A percentile compares a stretch with the other conserved stretches of the same genome.
Evolutionary conservation across 2,797 vertebrate species (phyloP).

Genomic region (Falco cherrug): DNA sequence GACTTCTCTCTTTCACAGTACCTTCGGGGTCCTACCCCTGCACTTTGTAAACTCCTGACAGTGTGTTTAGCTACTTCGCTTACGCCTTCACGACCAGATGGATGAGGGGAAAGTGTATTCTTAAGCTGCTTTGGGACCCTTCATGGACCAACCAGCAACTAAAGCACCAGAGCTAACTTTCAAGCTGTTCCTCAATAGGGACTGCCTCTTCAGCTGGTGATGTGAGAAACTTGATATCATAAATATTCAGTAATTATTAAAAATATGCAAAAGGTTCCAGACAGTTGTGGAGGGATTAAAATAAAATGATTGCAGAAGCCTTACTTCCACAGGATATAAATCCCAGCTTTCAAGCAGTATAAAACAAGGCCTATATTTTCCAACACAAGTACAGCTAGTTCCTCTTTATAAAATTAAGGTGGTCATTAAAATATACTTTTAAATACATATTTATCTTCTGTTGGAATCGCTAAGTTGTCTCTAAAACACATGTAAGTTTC

Average conservation of each 20-base stretch:
- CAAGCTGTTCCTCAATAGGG: not conserved
- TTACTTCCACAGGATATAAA: not conserved
- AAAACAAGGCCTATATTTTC: not conserved
- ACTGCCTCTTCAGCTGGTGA: not conserved
- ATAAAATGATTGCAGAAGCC: not conserved
- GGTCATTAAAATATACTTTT: not conserved
- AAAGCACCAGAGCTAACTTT: not conserved
- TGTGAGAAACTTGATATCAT: not conserved
- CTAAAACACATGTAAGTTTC: not conserved
- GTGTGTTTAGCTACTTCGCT: not conserved
- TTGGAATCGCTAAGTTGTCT: not conserved
- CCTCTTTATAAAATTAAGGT: not conserved
- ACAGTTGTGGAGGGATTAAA: not conserved
- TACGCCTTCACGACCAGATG: not conserved
- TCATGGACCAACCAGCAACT: not conserved
- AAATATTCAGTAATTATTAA: not conserved
- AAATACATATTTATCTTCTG: not conserved
- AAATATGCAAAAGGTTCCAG: not conserved
- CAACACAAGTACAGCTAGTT: not conserved
- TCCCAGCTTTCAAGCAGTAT: not conserved
- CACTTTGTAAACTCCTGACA: not conserved
- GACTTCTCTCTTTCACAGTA: not conserved
- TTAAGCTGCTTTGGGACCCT: not conserved
- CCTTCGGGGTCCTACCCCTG: not conserved
- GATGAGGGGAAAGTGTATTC: not conserved